These are phyloP conservation scores for Nasonia giraulti DNA, from an alignment of 1,140 invertebrate genomes.

Conservation along the genomic window DNA sequence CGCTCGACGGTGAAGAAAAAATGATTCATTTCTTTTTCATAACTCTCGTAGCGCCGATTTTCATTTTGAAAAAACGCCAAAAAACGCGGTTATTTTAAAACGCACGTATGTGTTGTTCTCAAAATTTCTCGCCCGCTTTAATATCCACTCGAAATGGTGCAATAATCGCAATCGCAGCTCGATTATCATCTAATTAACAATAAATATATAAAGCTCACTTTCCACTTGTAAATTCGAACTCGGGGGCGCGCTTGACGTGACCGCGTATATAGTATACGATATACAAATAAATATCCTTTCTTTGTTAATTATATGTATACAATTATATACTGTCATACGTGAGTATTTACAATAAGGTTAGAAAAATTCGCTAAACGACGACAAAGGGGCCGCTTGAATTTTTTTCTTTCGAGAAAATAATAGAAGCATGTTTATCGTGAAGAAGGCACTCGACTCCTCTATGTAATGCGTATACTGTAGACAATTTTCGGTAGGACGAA, in stretches of 20 bases:
- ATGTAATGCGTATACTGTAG: no score
- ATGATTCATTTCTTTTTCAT: no score
- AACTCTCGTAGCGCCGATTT: no score
- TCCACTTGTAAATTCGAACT: neutral
- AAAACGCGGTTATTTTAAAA: no score
- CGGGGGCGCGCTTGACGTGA: neutral
- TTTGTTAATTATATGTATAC: neutral
- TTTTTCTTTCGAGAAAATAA: no score
- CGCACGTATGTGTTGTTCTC: neutral
- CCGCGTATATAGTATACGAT: neutral
- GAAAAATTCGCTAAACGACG: neutral
- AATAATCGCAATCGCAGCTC: neutral
- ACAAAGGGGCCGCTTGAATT: neutral
- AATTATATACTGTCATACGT: neutral
- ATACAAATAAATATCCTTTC: neutral
- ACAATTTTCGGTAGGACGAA: neutral
- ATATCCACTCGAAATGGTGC: neutral
- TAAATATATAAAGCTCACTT: slow-evolving; percentile 16
- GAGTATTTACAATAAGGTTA: slow-evolving; percentile 8
- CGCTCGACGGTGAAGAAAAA: no score
- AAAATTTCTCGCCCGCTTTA: neutral
- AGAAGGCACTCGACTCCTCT: no score
- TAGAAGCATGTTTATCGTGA: no score
- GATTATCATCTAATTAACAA: slow-evolving; percentile 3
- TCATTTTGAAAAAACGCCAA: no score